A percentile compares a stretch with the other conserved stretches of the same genome.
Conservation (phyloP, 1,140 invertebrate genomes). For the Diuraphis noxia region DNA sequence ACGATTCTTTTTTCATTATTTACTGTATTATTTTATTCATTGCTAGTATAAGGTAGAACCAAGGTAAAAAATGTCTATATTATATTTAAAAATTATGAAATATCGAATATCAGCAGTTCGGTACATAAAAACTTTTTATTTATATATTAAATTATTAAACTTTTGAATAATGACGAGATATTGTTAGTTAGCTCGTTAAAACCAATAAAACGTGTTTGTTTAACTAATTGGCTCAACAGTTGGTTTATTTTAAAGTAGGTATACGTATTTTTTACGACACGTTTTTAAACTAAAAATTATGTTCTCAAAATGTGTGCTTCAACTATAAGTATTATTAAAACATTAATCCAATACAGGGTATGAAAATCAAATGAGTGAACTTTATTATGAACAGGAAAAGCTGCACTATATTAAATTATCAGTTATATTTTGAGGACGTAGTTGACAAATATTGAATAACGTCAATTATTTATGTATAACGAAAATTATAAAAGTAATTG, state of each 20-base stretch:
- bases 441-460: neutral
- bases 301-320: neutral
- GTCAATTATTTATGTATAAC: neutral
- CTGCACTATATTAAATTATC: neutral
- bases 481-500: neutral
- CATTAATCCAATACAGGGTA: neutral
- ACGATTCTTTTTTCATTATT: neutral
- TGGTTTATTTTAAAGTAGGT: slow-evolving; percentile 28
- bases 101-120: neutral
- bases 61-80: neutral
- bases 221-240: slow-evolving; percentile 28
- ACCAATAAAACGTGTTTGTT: neutral
- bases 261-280: neutral
- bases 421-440: neutral
- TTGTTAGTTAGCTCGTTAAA: neutral
- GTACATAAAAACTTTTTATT: neutral
- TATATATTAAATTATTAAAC: neutral
- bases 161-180: neutral
- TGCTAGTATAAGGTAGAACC: too few relatives aligned
- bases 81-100: neutral
- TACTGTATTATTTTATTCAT: neutral
- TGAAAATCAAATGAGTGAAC: neutral
- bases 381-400: neutral
- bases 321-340: slow-evolving; percentile 6
- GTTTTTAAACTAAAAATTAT: neutral